phyloP scores from a whole-genome alignment of 2,797 vertebrate species.

The Melopsittacus undulatus region DNA sequence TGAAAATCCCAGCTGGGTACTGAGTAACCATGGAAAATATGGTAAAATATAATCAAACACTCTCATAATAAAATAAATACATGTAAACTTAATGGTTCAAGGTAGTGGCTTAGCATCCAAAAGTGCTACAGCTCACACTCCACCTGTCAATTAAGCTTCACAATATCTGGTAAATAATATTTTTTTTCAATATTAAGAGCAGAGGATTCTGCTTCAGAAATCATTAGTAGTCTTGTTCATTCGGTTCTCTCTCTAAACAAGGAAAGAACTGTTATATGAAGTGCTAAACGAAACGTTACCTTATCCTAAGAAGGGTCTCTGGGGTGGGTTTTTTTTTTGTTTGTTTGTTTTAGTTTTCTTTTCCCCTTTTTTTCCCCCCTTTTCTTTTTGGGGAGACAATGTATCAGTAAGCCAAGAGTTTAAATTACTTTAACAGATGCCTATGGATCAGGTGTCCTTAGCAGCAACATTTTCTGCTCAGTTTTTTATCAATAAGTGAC shows the following conservation, averaged over 20 bases:
- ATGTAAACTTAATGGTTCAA: background rate
- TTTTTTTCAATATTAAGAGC: background rate
- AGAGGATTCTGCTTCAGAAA: slow-evolving; percentile 5
- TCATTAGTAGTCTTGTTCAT: background rate
- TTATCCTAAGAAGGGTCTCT: background rate
- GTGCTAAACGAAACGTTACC: slow-evolving; percentile 9
- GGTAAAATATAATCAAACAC: slow-evolving; percentile 11
- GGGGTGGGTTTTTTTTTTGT: too few relatives aligned
- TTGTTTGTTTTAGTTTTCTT: slow-evolving; percentile 3
- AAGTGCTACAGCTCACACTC: background rate
- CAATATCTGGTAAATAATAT: background rate
- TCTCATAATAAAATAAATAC: slow-evolving; percentile 19
- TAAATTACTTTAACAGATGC: slow-evolving; percentile 60
- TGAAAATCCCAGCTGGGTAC: slow-evolving; percentile 5
- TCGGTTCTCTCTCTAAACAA: slow-evolving; percentile 5
- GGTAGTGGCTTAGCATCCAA: background rate
- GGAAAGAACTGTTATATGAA: background rate
- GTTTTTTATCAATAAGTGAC: slow-evolving; percentile 72
- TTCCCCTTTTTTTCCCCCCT: background rate
- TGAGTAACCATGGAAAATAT: background rate
- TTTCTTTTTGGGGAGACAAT: slow-evolving; percentile 9
- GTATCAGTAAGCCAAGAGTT: slow-evolving; percentile 14
- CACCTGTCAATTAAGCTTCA: background rate
- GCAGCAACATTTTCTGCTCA: slow-evolving; percentile 67
- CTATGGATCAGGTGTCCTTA: slow-evolving; percentile 60